Evolutionary conservation across 2,113 vertebrate species (phyloP).

Genomic region (Diphyllodes magnificus): DNA sequence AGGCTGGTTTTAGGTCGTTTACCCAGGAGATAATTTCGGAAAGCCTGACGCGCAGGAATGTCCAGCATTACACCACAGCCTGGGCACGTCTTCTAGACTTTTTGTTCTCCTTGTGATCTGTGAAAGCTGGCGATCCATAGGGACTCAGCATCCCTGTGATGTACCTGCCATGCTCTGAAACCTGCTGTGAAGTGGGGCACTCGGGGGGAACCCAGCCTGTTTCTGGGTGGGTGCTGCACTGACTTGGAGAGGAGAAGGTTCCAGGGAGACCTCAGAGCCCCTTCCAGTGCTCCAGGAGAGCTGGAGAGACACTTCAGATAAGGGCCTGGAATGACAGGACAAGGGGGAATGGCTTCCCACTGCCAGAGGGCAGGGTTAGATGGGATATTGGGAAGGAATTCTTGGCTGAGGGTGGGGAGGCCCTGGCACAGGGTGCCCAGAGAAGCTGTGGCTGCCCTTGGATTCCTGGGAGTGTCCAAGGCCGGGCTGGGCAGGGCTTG

Average conservation of each 20-base stretch:
- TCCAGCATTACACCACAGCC: not conserved
- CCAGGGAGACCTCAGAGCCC: not conserved
- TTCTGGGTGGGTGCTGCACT: not conserved
- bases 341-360: not conserved
- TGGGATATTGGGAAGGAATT: not conserved
- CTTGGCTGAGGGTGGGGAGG: rapidly evolving
- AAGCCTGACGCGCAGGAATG: not conserved
- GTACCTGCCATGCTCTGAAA: rapidly evolving
- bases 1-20: not conserved
- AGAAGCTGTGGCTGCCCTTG: not conserved
- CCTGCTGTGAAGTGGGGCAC: not conserved
- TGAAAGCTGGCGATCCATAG: not conserved
- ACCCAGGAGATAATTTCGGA: slow-evolving; percentile 16
- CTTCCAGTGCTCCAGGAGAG: not conserved
- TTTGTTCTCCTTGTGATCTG: not conserved
- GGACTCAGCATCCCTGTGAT: not conserved
- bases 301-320: not conserved
- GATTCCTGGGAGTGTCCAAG: rapidly evolving
- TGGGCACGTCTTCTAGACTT: not conserved
- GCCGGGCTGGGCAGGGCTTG: not conserved
- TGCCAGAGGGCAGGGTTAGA: rapidly evolving
- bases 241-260: not conserved
- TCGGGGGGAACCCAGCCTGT: rapidly evolving
- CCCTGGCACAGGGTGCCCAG: not conserved
- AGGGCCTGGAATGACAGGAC: rapidly evolving